Evolutionary conservation across 2,888 invertebrate species (phyloP).

Genomic region (Operophtera brumata): DNA sequence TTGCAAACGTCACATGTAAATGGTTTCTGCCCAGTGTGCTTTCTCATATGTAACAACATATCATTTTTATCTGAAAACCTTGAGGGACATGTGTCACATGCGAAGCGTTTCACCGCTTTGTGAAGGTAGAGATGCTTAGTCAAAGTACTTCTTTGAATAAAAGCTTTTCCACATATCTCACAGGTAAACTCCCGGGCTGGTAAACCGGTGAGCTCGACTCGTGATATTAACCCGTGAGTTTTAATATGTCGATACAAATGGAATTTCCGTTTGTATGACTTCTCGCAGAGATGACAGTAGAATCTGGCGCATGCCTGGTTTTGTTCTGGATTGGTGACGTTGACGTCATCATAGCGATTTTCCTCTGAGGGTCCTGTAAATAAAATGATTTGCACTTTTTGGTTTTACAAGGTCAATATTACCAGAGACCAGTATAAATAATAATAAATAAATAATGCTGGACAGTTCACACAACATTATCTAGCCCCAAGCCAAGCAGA

Average conservation of each 20-base stretch:
- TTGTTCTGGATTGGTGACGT: not conserved
- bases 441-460: no score
- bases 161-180: not conserved
- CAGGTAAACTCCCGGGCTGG: not conserved
- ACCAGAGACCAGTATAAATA: no score
- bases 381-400: no score
- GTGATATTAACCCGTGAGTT: no score
- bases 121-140: not conserved
- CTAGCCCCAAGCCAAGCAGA: no score
- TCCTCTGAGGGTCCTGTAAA: no score
- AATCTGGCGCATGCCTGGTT: not conserved
- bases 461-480: no score
- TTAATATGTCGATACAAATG: slow-evolving; percentile 15
- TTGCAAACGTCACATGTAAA: slow-evolving; percentile 1
- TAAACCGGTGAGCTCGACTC: not conserved
- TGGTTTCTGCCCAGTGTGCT: not conserved
- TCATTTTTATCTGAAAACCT: not conserved
- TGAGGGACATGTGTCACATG: not conserved
- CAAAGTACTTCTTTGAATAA: not conserved
- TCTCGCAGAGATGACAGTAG: slow-evolving; percentile 2
- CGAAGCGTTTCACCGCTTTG: not conserved
- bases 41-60: not conserved
- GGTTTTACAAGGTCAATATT: no score
- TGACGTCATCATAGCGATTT: not conserved
- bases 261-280: slow-evolving; percentile 4